Conservation (phyloP, 2,888 invertebrate species). For the Slavum lentiscoides region DNA sequence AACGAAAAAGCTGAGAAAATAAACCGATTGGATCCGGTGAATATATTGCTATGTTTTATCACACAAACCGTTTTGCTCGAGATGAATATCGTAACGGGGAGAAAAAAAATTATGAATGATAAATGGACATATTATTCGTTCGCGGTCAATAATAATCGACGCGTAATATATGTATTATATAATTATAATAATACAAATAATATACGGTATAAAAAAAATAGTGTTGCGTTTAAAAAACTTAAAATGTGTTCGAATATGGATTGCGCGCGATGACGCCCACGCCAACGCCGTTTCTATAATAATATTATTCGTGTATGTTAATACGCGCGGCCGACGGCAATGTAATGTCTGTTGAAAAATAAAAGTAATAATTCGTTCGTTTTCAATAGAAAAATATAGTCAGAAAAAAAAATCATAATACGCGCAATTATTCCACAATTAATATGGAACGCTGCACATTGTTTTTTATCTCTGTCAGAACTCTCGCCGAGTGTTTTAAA, state of each 20-base stretch:
- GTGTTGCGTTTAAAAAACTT: neutral
- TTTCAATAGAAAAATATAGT: too few relatives aligned
- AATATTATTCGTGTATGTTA: too few relatives aligned
- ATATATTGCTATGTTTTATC: slow-evolving; percentile 1
- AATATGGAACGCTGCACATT: too few relatives aligned
- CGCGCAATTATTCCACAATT: too few relatives aligned
- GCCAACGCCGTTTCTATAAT: too few relatives aligned
- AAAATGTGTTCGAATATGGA: neutral
- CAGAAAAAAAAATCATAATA: too few relatives aligned
- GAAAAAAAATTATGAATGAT: neutral
- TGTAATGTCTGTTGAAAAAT: too few relatives aligned
- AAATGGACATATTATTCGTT: neutral
- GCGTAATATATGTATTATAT: neutral
- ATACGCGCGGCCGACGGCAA: too few relatives aligned
- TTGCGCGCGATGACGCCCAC: neutral
- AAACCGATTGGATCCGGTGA: neutral
- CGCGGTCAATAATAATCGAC: neutral
- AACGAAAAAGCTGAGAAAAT: neutral
- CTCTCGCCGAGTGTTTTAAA: too few relatives aligned
- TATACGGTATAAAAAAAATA: neutral
- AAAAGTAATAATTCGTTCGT: too few relatives aligned
- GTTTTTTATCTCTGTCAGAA: too few relatives aligned
- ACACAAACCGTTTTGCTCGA: neutral
- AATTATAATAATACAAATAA: neutral
- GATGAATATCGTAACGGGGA: too few relatives aligned